phyloP scores from a whole-genome alignment of 53 echinoderm and acorn worm genomes.

The Luidia sarsii region DNA sequence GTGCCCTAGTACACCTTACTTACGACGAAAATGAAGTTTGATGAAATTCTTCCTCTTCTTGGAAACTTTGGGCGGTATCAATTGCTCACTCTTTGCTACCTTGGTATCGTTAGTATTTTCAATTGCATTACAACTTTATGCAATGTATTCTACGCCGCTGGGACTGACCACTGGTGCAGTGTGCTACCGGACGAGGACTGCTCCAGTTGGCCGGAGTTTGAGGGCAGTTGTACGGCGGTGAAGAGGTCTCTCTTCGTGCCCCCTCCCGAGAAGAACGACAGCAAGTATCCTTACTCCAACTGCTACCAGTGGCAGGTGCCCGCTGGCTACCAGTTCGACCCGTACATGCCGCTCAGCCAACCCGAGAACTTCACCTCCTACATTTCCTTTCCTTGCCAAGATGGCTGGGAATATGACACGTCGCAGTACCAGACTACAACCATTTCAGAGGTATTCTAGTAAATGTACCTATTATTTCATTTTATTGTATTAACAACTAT shows the following conservation, averaged over 20 bases:
- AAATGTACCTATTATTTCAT: constrained; percentile 33
- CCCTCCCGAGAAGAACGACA: background rate
- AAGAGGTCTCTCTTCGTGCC: constrained; percentile 51
- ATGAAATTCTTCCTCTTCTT: constrained; percentile 57
- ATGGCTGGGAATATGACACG: constrained; percentile 68
- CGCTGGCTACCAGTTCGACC: constrained; percentile 31
- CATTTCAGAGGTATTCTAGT: constrained; percentile 55
- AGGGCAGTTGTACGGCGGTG: constrained; percentile 7
- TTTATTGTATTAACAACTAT: too few relatives aligned
- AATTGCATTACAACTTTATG: constrained; percentile 47
- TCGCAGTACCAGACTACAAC: constrained; percentile 69
- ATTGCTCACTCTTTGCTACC: constrained; percentile 52
- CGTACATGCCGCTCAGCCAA: constrained; percentile 12
- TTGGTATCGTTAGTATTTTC: constrained; percentile 47
- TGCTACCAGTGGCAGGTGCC: constrained; percentile 1
- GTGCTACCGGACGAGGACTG: constrained; percentile 15
- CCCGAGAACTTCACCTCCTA: background rate
- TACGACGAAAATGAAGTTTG: constrained; percentile 80
- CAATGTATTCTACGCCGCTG: constrained; percentile 72
- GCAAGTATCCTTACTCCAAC: background rate
- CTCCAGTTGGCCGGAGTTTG: constrained; percentile 2
- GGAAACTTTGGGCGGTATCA: constrained; percentile 87
- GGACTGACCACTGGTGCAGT: constrained; percentile 68
- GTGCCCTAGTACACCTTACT: too few relatives aligned
- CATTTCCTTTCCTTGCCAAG: constrained; percentile 39